phyloP scores from a whole-genome alignment of 2,797 vertebrate species.

The Helostoma temminkii region DNA sequence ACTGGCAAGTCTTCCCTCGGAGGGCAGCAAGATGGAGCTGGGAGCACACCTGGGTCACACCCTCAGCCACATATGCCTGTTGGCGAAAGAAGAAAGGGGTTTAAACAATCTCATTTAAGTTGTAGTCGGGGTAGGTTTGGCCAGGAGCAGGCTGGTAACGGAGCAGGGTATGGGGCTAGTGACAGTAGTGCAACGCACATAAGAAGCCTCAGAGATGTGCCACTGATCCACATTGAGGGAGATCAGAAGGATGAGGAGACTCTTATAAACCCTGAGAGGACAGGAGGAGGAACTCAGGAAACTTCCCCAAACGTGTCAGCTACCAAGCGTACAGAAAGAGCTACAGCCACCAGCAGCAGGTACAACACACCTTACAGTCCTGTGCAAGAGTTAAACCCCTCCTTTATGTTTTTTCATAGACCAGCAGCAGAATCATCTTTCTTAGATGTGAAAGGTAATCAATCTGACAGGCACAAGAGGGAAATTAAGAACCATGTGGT shows the following conservation, averaged over 20 bases:
- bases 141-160: slow-evolving; percentile 70
- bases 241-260: slow-evolving; percentile 89
- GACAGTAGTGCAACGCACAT: slow-evolving; percentile 57
- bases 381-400: slow-evolving; percentile 14
- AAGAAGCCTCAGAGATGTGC: slow-evolving; percentile 89
- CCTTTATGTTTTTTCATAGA: slow-evolving; percentile 17
- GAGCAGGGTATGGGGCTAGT: slow-evolving; percentile 37
- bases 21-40: slow-evolving; percentile 82
- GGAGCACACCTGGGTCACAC: slow-evolving; percentile 41
- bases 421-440: slow-evolving; percentile 26
- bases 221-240: slow-evolving; percentile 95
- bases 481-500: background rate
- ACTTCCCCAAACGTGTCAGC: slow-evolving; percentile 57
- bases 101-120: slow-evolving; percentile 76
- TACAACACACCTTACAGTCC: slow-evolving; percentile 64
- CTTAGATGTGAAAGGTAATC: slow-evolving; percentile 40
- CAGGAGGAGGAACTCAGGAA: slow-evolving; percentile 65
- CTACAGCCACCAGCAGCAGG: slow-evolving; percentile 76
- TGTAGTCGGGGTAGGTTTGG: slow-evolving; percentile 68
- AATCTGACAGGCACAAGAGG: slow-evolving; percentile 12
- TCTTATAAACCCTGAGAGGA: slow-evolving; percentile 59
- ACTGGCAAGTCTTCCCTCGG: slow-evolving; percentile 85
- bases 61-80: slow-evolving; percentile 66
- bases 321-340: slow-evolving; percentile 64
- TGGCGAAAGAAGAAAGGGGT: slow-evolving; percentile 79